Evolutionary conservation across 2,888 invertebrate genomes (phyloP).

Genomic region (Isoperla grammatica): DNA sequence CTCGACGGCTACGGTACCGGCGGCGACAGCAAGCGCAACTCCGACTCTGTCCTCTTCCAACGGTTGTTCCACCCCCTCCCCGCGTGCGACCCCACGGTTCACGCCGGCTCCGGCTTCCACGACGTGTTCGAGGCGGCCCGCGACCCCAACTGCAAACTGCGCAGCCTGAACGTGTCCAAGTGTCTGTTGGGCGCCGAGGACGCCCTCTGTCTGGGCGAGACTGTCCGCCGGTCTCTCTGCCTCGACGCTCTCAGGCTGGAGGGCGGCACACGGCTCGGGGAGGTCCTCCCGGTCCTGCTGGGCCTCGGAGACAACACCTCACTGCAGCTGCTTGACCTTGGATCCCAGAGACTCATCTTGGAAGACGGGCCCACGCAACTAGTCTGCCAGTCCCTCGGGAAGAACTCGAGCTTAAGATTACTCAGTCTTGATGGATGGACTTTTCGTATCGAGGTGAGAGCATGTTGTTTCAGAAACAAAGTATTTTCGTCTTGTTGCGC

Average conservation of each 20-base stretch:
- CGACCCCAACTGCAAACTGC: constrained; percentile 48
- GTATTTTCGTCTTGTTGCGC: background rate
- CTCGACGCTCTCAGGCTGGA: constrained; percentile 51
- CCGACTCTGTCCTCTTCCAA: constrained; percentile 50
- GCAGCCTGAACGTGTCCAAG: constrained; percentile 52
- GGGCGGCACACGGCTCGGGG: constrained; percentile 49
- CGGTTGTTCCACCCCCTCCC: constrained; percentile 50
- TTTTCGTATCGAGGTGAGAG: constrained; percentile 50
- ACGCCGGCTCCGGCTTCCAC: constrained; percentile 45
- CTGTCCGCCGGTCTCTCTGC: constrained; percentile 47
- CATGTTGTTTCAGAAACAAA: background rate
- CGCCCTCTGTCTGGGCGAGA: constrained; percentile 52
- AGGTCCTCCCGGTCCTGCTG: constrained; percentile 50
- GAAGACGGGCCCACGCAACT: constrained; percentile 48
- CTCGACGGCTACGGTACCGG: constrained; percentile 33
- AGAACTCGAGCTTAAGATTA: constrained; percentile 46
- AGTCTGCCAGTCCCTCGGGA: constrained; percentile 45
- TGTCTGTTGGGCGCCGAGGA: constrained; percentile 51
- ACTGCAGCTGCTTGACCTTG: constrained; percentile 50
- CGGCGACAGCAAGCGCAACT: constrained; percentile 47
- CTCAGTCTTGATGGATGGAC: constrained; percentile 53
- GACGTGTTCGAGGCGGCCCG: constrained; percentile 46
- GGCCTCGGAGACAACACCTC: constrained; percentile 50
- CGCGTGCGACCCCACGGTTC: constrained; percentile 44
- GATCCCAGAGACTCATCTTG: constrained; percentile 49